Evolutionary conservation across 2,888 invertebrate species (phyloP).

Genomic region (Sabellastarte sp.): DNA sequence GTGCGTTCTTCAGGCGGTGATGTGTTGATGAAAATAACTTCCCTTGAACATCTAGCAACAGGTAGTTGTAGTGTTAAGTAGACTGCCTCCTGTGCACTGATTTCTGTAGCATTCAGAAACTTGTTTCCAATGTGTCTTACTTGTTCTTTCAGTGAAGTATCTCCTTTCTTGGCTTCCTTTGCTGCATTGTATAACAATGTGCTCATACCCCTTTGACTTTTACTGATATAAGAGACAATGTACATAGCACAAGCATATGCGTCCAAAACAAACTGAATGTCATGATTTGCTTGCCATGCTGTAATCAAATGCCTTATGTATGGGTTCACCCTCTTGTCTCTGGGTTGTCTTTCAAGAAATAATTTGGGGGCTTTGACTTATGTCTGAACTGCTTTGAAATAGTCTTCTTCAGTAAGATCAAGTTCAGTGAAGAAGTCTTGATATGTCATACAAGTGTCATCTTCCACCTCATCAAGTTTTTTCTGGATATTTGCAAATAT

Average conservation of each 20-base stretch:
- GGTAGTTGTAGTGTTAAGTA: neutral
- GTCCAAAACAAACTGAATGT: constrained; percentile 51
- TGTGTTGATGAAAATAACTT: neutral
- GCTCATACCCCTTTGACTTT: constrained; percentile 22
- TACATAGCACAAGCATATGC: constrained; percentile 48
- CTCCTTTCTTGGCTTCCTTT: constrained; percentile 36
- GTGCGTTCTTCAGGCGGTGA: neutral
- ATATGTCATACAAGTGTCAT: neutral
- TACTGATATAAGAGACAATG: constrained; percentile 33
- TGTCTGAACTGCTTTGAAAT: neutral
- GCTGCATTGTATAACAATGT: constrained; percentile 26
- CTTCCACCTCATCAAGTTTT: neutral
- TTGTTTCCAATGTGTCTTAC: constrained; percentile 19
- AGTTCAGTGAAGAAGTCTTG: neutral
- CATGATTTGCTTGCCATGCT: constrained; percentile 48
- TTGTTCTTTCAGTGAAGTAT: constrained; percentile 26
- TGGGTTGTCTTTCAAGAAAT: constrained; percentile 28
- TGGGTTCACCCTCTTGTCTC: constrained; percentile 33
- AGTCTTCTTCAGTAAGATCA: neutral
- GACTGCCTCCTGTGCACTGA: constrained; percentile 20
- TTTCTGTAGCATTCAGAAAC: constrained; percentile 14
- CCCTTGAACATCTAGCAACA: neutral
- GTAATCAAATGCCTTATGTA: constrained; percentile 36
- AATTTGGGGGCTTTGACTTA: neutral
- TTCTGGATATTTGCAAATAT: neutral